These are phyloP conservation scores for Struthio camelus DNA, from an alignment of 2,113 vertebrate species.

Conservation along the genomic window DNA sequence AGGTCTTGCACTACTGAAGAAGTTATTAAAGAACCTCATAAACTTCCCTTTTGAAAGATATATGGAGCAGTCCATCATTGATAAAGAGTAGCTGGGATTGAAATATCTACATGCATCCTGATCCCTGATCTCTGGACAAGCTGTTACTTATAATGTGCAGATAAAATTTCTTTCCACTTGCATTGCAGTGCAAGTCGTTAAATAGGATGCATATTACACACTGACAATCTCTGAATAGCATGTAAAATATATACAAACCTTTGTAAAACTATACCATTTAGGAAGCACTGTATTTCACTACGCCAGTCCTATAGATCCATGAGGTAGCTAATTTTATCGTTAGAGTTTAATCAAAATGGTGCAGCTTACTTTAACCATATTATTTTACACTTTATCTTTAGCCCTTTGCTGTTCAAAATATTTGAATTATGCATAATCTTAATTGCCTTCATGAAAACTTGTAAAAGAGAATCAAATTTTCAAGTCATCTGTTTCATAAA, in stretches of 20 bases:
- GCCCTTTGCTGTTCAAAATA: background rate
- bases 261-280: background rate
- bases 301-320: background rate
- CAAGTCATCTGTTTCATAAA: slow-evolving; percentile 20
- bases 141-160: slow-evolving; percentile 48
- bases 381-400: slow-evolving; percentile 33
- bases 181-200: background rate
- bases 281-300: background rate
- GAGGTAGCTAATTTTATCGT: background rate
- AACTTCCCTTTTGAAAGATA: slow-evolving; percentile 65
- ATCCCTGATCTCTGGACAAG: slow-evolving; percentile 57
- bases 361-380: slow-evolving; percentile 1
- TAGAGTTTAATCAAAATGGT: slow-evolving; percentile 23
- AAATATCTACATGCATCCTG: slow-evolving; percentile 56
- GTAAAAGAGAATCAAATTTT: background rate
- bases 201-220: slow-evolving; percentile 7
- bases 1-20: slow-evolving; percentile 47
- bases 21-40: slow-evolving; percentile 70
- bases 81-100: slow-evolving; percentile 17
- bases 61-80: slow-evolving; percentile 54
- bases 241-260: slow-evolving; percentile 44
- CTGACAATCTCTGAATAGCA: background rate
- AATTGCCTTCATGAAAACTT: slow-evolving; percentile 46
- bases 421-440: background rate
- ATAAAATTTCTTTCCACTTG: slow-evolving; percentile 49